Evolutionary conservation across 2,113 vertebrate species (phyloP).

Genomic region (Poecile atricapillus): DNA sequence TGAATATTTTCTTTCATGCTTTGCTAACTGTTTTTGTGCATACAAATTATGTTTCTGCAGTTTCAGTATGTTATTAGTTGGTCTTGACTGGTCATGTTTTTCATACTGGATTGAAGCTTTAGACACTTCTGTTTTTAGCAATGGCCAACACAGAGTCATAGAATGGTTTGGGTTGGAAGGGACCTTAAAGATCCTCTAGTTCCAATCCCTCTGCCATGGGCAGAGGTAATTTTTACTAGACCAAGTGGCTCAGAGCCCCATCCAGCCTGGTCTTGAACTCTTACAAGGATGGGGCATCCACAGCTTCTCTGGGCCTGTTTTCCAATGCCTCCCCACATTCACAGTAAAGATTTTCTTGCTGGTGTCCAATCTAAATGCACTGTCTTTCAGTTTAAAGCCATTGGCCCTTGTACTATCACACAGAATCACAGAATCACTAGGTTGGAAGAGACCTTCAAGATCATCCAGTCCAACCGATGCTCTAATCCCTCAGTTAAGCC

Average conservation of each 20-base stretch:
- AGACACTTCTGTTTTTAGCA: background rate
- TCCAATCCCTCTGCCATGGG: background rate
- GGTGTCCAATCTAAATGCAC: background rate
- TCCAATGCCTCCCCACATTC: background rate
- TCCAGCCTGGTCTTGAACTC: background rate
- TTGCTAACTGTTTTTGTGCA: background rate
- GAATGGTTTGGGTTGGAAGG: background rate
- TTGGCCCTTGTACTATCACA: background rate
- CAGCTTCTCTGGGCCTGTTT: background rate
- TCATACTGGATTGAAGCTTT: background rate
- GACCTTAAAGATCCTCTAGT: background rate
- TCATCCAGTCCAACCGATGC: no score
- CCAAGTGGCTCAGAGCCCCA: background rate
- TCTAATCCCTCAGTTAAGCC: no score
- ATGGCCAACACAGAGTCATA: background rate
- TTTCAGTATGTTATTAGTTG: background rate
- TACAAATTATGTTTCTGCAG: background rate
- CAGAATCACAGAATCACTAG: no score
- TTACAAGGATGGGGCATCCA: no score
- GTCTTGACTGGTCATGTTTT: background rate
- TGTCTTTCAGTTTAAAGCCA: background rate
- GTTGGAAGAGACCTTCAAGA: no score
- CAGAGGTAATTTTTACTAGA: background rate
- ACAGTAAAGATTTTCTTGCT: background rate
- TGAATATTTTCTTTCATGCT: background rate